Conservation (phyloP, 2,797 vertebrate species). For the Tragelaphus oryx region DNA sequence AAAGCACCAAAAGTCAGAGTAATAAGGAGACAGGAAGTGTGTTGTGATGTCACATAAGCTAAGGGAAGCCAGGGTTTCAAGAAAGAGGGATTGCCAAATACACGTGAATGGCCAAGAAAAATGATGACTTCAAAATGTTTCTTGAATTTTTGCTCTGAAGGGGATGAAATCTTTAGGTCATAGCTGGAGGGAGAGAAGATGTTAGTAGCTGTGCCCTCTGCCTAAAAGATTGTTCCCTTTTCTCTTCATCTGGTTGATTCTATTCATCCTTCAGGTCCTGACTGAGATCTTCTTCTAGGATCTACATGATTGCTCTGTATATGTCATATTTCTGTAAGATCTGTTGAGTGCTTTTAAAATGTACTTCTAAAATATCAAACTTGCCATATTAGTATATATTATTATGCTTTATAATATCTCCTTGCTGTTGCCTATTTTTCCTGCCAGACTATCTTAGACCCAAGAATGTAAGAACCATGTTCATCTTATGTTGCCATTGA, state of each 20-base stretch:
- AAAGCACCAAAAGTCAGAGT: neutral
- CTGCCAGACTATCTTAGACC: neutral
- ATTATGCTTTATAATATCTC: neutral
- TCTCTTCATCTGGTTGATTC: neutral
- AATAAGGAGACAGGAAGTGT: neutral
- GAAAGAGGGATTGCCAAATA: neutral
- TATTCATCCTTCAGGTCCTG: neutral
- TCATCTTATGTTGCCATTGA: neutral
- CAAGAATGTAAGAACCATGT: neutral
- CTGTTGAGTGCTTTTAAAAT: neutral
- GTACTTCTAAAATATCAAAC: neutral
- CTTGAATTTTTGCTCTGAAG: neutral
- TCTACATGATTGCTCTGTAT: neutral
- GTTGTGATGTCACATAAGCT: neutral
- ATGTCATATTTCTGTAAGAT: neutral
- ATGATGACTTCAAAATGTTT: neutral
- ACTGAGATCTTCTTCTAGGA: neutral
- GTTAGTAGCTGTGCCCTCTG: neutral
- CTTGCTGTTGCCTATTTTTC: neutral
- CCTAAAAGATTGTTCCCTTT: neutral
- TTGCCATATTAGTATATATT: neutral
- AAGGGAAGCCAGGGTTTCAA: neutral
- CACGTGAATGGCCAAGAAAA: neutral
- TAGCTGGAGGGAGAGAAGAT: neutral
- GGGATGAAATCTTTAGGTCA: neutral